Evolutionary conservation across 2,888 invertebrate species (phyloP).

Genomic region (Ichneumoninae sp.): DNA sequence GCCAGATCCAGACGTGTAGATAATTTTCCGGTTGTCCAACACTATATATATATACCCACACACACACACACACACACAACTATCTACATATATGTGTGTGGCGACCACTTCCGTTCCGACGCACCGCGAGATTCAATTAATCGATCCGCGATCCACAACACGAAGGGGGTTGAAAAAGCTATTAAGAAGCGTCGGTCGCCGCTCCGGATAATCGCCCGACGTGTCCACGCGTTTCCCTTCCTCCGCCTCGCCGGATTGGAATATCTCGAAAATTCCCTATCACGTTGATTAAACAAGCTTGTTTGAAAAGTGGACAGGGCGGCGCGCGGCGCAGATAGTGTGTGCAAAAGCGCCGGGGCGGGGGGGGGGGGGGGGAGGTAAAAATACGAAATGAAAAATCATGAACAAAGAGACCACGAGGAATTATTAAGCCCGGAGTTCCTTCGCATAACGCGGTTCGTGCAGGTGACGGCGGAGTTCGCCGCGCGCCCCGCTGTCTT

Average conservation of each 20-base stretch:
- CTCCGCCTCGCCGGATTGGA: constrained; percentile 45
- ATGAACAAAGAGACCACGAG: constrained; percentile 70
- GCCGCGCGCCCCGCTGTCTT: constrained; percentile 2
- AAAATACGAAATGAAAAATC: constrained; percentile 70
- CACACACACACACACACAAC: not conserved
- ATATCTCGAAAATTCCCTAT: constrained; percentile 60
- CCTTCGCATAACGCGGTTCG: constrained; percentile 46
- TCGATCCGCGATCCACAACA: constrained; percentile 3
- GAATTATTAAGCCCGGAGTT: constrained; percentile 68
- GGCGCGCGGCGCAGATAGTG: constrained; percentile 8
- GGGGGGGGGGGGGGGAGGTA: not conserved
- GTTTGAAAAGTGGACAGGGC: constrained; percentile 15
- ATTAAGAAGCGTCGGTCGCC: constrained; percentile 16
- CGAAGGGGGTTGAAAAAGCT: constrained; percentile 27
- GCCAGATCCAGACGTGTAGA: constrained; percentile 62
- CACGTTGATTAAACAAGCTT: constrained; percentile 68
- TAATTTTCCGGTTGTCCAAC: constrained; percentile 52
- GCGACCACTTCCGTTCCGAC: constrained; percentile 16
- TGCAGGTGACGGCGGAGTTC: constrained; percentile 60
- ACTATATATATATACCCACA: not conserved
- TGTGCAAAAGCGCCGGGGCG: not conserved
- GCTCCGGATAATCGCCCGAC: constrained; percentile 42
- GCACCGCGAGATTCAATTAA: constrained; percentile 55
- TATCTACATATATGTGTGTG: not conserved
- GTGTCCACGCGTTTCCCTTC: constrained; percentile 49